These are phyloP conservation scores for Drosophila lowei DNA, from an alignment of 1,140 invertebrate genomes.

Conservation along the genomic window DNA sequence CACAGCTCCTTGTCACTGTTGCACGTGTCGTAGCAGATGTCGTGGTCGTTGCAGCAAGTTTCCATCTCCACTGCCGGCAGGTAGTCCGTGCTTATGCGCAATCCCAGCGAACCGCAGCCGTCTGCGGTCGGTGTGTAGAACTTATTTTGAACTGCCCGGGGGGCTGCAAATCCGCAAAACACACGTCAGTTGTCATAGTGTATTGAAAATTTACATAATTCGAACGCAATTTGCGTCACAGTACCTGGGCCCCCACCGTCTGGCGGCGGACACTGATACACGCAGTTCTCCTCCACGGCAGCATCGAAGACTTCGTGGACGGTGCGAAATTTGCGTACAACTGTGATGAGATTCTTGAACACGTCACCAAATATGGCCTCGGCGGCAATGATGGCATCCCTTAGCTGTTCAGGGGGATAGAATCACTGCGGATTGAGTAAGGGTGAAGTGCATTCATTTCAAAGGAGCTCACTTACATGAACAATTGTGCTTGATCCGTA, in stretches of 20 bases:
- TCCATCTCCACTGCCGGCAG: conserved; percentile 91
- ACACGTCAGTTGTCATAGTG: conserved; percentile 30
- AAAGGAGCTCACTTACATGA: conserved; percentile 81
- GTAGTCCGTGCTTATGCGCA: conserved; percentile 89
- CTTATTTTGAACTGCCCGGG: conserved; percentile 87
- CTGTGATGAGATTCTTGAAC: conserved; percentile 89
- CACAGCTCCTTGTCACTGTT: conserved; percentile 93
- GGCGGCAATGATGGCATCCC: conserved; percentile 90
- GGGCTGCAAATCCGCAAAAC: conserved; percentile 84
- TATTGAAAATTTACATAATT: conserved; percentile 57
- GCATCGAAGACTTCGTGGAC: conserved; percentile 92
- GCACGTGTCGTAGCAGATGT: conserved; percentile 95
- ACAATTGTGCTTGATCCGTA: conserved; percentile 89
- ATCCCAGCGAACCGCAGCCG: conserved; percentile 91
- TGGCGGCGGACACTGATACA: conserved; percentile 88
- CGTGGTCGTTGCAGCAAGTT: conserved; percentile 92
- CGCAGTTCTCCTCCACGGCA: conserved; percentile 91
- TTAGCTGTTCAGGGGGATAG: conserved; percentile 77
- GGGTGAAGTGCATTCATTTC: conserved; percentile 1
- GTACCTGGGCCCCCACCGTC: conserved; percentile 84
- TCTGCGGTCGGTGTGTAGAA: conserved; percentile 89
- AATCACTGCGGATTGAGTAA: not conserved
- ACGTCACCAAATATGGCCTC: conserved; percentile 90
- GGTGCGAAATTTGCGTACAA: conserved; percentile 89
- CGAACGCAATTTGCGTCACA: conserved; percentile 32